Conservation (phyloP, 2,797 vertebrate genomes). For the Falco concolor region DNA sequence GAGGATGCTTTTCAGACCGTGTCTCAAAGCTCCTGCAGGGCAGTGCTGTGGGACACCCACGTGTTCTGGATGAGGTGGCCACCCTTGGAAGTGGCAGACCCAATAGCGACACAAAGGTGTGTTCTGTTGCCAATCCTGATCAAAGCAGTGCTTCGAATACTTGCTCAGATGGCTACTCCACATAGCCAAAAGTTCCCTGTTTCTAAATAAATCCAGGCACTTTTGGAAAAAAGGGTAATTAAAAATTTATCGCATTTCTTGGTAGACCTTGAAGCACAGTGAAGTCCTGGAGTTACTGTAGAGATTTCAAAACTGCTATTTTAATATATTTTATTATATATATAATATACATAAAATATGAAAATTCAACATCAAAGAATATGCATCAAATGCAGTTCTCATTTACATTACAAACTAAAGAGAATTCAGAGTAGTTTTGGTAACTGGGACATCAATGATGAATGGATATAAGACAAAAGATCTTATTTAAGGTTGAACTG, state of each 20-base stretch:
- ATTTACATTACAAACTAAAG: constrained; percentile 31
- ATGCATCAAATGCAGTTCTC: not conserved
- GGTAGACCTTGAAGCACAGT: not conserved
- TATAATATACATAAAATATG: not conserved
- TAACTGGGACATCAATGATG: not conserved
- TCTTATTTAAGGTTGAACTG: not conserved
- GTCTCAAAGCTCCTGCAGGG: not conserved
- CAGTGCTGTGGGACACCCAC: not conserved
- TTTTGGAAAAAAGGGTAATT: not conserved
- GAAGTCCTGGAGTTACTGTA: not conserved
- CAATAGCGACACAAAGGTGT: not conserved
- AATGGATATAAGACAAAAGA: not conserved
- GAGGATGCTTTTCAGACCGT: not conserved
- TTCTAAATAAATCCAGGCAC: not conserved
- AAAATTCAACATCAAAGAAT: constrained; percentile 41
- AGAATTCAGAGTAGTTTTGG: constrained; percentile 33
- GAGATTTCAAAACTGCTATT: not conserved
- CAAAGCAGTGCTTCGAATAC: not conserved
- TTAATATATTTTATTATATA: not conserved
- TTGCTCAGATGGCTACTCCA: not conserved
- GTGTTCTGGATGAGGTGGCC: not conserved
- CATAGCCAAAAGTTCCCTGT: not conserved
- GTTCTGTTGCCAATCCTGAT: not conserved
- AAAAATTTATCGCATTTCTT: not conserved
- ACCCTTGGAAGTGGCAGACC: not conserved